A percentile compares a stretch with the other conserved stretches of the same genome.
phyloP scores from a whole-genome alignment of 2,888 invertebrate species.

The Myathropa florea region DNA sequence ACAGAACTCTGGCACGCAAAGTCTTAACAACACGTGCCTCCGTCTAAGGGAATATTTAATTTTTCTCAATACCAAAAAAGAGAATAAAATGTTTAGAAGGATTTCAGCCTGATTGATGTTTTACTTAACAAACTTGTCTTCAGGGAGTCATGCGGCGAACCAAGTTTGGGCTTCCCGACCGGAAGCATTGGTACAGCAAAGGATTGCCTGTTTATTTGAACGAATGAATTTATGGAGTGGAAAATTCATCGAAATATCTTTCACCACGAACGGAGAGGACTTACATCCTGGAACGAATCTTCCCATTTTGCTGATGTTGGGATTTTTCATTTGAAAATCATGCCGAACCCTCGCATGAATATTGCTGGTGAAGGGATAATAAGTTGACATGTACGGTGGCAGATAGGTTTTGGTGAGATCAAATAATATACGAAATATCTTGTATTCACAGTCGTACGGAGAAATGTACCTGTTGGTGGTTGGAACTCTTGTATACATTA shows the following conservation, averaged over 20 bases:
- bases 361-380: conserved; percentile 33
- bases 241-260: conserved; percentile 49
- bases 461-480: conserved; percentile 50
- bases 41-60: background rate
- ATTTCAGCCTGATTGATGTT: conserved; percentile 43
- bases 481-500: conserved; percentile 1
- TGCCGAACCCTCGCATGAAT: background rate
- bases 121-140: conserved; percentile 43
- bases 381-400: conserved; percentile 44
- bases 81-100: background rate
- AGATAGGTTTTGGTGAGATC: conserved; percentile 53
- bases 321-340: conserved; percentile 22
- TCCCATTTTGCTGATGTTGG: conserved; percentile 15
- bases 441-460: conserved; percentile 5
- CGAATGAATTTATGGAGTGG: conserved; percentile 45
- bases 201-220: conserved; percentile 44
- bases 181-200: background rate
- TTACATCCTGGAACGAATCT: background rate
- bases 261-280: conserved; percentile 4
- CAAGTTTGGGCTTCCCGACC: background rate
- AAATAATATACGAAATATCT: conserved; percentile 54
- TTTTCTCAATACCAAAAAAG: background rate
- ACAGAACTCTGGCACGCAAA: background rate
- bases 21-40: background rate
- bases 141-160: conserved; percentile 11